These are phyloP conservation scores for Marmota flaviventris DNA, from an alignment of 2,113 vertebrate genomes.

Conservation along the genomic window DNA sequence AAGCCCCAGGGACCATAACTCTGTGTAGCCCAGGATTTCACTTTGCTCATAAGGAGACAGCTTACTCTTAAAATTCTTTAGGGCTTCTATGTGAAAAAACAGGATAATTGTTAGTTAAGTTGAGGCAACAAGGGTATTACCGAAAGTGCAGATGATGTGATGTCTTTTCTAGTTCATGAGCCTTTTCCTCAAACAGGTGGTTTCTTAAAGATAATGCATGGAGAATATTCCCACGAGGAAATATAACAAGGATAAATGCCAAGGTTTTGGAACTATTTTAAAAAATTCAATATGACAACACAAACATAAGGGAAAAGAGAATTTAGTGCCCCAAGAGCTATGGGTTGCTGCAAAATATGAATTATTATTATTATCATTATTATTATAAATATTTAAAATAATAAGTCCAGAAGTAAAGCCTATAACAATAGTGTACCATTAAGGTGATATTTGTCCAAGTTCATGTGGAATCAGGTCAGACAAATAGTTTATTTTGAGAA, in stretches of 20 bases:
- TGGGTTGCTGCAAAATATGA: neutral
- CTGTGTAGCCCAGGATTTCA: conserved; percentile 94
- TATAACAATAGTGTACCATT: neutral
- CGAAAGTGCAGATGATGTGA: no score
- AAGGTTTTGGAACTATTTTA: neutral
- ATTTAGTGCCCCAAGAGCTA: neutral
- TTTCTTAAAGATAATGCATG: neutral
- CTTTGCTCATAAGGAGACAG: conserved; percentile 94
- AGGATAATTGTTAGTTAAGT: conserved; percentile 32
- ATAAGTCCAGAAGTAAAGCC: neutral
- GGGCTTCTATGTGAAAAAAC: conserved; percentile 91
- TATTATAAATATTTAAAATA: neutral
- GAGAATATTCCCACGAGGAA: neutral
- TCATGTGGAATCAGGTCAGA: neutral
- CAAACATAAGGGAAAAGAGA: neutral
- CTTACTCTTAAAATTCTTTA: conserved; percentile 93
- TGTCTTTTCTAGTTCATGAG: neutral
- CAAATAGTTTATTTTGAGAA: neutral
- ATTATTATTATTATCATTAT: neutral
- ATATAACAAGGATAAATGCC: neutral
- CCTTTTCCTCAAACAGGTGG: neutral
- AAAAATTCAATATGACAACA: neutral
- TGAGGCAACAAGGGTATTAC: accelerated
- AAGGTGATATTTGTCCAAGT: neutral
- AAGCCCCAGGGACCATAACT: conserved; percentile 96